phyloP scores from a whole-genome alignment of 2,888 invertebrate genomes.

The Alloscopus bannaensis region DNA sequence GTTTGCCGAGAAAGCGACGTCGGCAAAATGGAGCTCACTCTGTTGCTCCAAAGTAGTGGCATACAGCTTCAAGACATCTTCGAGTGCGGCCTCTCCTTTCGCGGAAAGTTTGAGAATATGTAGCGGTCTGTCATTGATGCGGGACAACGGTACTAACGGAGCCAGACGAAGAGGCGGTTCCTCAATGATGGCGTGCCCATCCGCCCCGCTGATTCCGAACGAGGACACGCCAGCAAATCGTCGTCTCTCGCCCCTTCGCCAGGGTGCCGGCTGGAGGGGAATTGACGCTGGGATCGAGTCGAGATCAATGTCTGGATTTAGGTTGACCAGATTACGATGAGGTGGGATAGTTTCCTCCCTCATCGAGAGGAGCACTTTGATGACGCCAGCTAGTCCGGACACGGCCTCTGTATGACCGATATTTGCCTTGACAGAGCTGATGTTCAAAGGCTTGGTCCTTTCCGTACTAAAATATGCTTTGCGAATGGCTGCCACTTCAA shows the following conservation, averaged over 20 bases:
- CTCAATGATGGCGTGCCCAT: conserved; percentile 37
- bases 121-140: conserved; percentile 14
- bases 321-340: conserved; percentile 51
- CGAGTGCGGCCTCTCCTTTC: conserved; percentile 24
- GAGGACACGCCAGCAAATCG: conserved; percentile 49
- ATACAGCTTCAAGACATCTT: background rate
- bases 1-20: conserved; percentile 34
- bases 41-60: background rate
- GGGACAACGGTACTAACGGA: background rate
- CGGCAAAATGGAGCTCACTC: conserved; percentile 22
- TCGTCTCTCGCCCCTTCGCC: conserved; percentile 30
- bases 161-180: conserved; percentile 10
- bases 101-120: conserved; percentile 33
- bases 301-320: conserved; percentile 66
- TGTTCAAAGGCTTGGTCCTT: conserved; percentile 25
- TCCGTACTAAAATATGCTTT: conserved; percentile 34
- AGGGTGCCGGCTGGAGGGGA: conserved; percentile 35
- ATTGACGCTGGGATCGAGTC: conserved; percentile 64
- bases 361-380: conserved; percentile 57
- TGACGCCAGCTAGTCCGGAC: conserved; percentile 42
- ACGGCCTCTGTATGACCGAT: conserved; percentile 43
- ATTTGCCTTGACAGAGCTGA: conserved; percentile 56
- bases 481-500: conserved; percentile 54
- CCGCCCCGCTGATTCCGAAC: conserved; percentile 52
- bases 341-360: conserved; percentile 62